Evolutionary conservation across 2,888 invertebrate species (phyloP).

Genomic region (Drosophila macrospina): DNA sequence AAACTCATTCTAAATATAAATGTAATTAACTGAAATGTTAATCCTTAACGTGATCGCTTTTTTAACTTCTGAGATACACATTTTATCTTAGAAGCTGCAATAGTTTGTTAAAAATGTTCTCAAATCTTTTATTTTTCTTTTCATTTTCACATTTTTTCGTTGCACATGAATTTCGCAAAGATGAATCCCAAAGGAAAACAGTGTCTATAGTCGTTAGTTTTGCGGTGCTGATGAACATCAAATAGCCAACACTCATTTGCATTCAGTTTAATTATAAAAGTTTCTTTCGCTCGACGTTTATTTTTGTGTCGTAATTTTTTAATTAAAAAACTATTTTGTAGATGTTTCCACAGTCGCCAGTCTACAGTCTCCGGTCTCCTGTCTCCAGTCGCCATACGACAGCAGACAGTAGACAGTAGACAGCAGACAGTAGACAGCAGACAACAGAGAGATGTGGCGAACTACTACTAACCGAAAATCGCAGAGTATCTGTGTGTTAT

Average conservation of each 20-base stretch:
- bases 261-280: conserved; percentile 81
- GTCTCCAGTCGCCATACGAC: conserved; percentile 13
- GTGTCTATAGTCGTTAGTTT: conserved; percentile 1
- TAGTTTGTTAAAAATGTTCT: background rate
- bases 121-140: background rate
- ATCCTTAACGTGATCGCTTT: too few species aligned
- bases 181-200: background rate
- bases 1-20: too few species aligned
- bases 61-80: too few species aligned
- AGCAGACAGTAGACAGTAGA: conserved; percentile 29
- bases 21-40: too few species aligned
- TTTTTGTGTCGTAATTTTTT: conserved; percentile 67
- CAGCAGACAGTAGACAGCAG: conserved; percentile 38
- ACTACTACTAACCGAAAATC: conserved; percentile 11
- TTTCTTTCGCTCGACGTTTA: conserved; percentile 50
- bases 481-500: conserved; percentile 31
- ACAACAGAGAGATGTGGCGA: too few species aligned
- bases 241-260: conserved; percentile 68
- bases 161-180: background rate
- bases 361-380: conserved; percentile 8
- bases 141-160: background rate
- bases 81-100: background rate
- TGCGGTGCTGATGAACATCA: conserved; percentile 24
- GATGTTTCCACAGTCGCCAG: conserved; percentile 61
- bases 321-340: conserved; percentile 81